phyloP scores from a whole-genome alignment of 1,140 invertebrate species.

The Dendroctonus ponderosae region DNA sequence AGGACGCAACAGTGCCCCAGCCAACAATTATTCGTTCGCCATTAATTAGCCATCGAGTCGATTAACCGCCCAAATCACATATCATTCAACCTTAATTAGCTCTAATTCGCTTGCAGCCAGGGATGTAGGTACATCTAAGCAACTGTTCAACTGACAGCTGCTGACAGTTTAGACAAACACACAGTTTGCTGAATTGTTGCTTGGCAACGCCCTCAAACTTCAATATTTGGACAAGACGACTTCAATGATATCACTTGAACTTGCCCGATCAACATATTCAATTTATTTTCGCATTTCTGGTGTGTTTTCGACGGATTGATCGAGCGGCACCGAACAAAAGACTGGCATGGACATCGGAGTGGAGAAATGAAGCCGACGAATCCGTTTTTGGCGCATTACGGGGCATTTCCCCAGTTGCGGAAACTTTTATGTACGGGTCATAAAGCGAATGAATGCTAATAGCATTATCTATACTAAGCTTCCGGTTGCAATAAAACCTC shows the following conservation, averaged over 20 bases:
- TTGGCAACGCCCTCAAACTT: not conserved
- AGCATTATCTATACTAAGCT: slow-evolving; percentile 52
- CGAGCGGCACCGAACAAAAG: slow-evolving; percentile 18
- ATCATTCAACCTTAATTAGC: not conserved
- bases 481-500: slow-evolving; percentile 47
- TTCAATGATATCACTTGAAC: not conserved
- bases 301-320: slow-evolving; percentile 11
- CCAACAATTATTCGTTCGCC: slow-evolving; percentile 3
- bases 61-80: too few species aligned
- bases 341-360: slow-evolving; percentile 21
- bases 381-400: slow-evolving; percentile 39
- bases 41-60: not conserved
- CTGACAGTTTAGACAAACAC: not conserved
- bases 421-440: slow-evolving; percentile 52
- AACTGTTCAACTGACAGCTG: not conserved
- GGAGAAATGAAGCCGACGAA: slow-evolving; percentile 1
- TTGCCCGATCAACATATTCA: not conserved
- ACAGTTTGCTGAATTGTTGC: too few species aligned
- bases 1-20: not conserved
- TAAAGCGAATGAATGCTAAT: slow-evolving; percentile 52
- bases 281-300: not conserved
- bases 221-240: not conserved
- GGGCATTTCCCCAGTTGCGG: slow-evolving; percentile 45
- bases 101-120: not conserved
- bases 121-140: not conserved